Evolutionary conservation across 2,888 invertebrate species (phyloP), one percentile per base, ranked within the genome.

Genomic region (Limnephilus rhombicus): DNA sequence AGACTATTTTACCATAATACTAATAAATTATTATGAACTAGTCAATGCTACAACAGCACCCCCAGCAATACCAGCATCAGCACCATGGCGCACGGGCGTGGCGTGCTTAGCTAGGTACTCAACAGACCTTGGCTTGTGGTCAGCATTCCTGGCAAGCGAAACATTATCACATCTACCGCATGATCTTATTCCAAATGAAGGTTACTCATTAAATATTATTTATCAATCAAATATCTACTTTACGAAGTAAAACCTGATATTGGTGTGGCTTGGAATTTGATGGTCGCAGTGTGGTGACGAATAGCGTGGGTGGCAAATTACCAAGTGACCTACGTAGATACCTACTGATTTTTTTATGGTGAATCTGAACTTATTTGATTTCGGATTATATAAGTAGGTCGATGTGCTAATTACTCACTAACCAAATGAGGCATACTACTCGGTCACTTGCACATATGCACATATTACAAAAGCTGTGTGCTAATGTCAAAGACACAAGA

Each of bases 121-220:
- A 12, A 83, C 37, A 15, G 37, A 41, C 83, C 83, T 83, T 83
- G 83, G 83, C 18, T 83, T 29, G 49, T 86, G 49, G 86, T 86
- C 45, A 86, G 86, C 86, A 86, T 45, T 49, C 45, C 29, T 86
- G 24, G 45, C 49, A 29, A 86, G 41, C 49, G 15, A 45, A 13
- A 37, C 83, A 86, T 45, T 86, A 86, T 86, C 29, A 86, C 86
- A 86, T 29, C 49, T 15, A 29, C 24, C 45, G 37, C 45, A 41
- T 86, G 45, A 45, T 86, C 86, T 86, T 45, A 86, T 86, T 86
- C 45, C 9, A 86, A 41, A 86, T 49, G 86, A 86, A 86, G 86
- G 86, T 86, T 86, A 86, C 29, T 49, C 49, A 86, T 86, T 86
- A 86, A 86, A 86, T 82, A 82, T 15, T 82, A 82, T 82, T 82